Percentiles rank a stretch among this genome's conserved stretches.
These are phyloP conservation scores for Ostrea edulis DNA, from an alignment of 1,140 invertebrate genomes.

Conservation along the genomic window DNA sequence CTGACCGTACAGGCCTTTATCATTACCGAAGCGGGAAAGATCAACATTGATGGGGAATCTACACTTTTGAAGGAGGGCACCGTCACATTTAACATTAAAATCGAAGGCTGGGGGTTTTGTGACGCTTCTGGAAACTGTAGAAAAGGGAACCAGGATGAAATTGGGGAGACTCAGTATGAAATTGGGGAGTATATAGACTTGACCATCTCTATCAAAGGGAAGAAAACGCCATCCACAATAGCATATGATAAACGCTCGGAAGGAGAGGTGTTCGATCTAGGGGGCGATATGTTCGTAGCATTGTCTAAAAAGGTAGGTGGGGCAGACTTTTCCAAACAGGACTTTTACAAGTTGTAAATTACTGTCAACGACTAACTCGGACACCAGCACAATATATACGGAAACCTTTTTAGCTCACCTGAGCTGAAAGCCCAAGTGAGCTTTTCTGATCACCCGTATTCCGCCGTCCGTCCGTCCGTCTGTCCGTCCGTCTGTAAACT, in stretches of 20 bases:
- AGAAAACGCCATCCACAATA: not conserved
- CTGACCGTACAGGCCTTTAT: not conserved
- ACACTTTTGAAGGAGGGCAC: not conserved
- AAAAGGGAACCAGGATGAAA: not conserved
- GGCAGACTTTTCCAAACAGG: too few species aligned
- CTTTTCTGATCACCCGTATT: too few species aligned
- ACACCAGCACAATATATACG: too few species aligned
- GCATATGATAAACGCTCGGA: not conserved
- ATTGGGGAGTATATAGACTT: not conserved
- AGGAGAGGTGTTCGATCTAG: not conserved
- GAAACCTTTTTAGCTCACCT: too few species aligned
- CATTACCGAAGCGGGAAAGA: conserved; percentile 7
- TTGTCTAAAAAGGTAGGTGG: not conserved
- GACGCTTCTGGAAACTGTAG: not conserved
- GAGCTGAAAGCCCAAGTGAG: too few species aligned
- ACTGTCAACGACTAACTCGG: too few species aligned
- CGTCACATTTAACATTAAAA: not conserved
- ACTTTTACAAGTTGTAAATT: too few species aligned
- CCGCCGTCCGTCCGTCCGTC: too few species aligned
- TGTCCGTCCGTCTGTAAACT: too few species aligned
- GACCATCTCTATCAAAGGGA: conserved; percentile 2
- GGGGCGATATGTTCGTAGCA: not conserved
- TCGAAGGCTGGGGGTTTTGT: not conserved
- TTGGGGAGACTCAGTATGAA: too few species aligned
- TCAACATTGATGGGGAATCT: not conserved